These are phyloP conservation scores for Linepithema humile DNA, from an alignment of 1,140 invertebrate genomes.

Conservation along the genomic window DNA sequence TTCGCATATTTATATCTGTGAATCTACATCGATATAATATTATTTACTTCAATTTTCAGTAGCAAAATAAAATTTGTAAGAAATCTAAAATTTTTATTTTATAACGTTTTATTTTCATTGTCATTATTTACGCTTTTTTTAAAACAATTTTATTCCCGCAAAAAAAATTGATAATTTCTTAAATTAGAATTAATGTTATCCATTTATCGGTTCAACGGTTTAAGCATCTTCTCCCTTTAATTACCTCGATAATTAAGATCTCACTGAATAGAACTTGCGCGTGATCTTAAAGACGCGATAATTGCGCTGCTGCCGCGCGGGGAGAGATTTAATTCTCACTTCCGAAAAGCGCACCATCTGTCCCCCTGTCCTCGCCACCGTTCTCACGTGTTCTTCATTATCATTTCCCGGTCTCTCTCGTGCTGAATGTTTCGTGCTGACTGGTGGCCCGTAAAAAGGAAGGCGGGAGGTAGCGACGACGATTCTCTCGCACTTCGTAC, in stretches of 20 bases:
- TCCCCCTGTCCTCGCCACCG: not conserved
- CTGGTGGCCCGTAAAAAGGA: conserved; percentile 36
- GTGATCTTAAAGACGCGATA: not conserved
- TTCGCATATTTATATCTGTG: no score
- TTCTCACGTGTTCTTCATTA: conserved; percentile 35
- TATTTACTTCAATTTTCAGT: no score
- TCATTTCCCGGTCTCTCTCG: conserved; percentile 19
- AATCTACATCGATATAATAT: no score
- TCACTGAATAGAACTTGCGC: not conserved
- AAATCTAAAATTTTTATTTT: no score
- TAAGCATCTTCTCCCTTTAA: not conserved
- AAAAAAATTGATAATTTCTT: no score
- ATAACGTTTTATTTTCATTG: no score
- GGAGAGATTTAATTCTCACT: not conserved
- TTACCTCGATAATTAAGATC: not conserved
- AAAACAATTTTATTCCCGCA: no score
- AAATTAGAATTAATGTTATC: no score
- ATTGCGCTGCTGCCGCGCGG: not conserved
- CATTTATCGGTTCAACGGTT: no score
- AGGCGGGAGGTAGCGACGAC: not conserved
- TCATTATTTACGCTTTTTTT: no score
- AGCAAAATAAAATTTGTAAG: no score
- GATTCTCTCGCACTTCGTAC: not conserved
- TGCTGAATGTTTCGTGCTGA: conserved; percentile 10
- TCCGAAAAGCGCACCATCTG: not conserved